Percentiles rank a stretch among this genome's conserved stretches.
phyloP scores from a whole-genome alignment of 2,797 vertebrate genomes.

The Argyrosomus regius region DNA sequence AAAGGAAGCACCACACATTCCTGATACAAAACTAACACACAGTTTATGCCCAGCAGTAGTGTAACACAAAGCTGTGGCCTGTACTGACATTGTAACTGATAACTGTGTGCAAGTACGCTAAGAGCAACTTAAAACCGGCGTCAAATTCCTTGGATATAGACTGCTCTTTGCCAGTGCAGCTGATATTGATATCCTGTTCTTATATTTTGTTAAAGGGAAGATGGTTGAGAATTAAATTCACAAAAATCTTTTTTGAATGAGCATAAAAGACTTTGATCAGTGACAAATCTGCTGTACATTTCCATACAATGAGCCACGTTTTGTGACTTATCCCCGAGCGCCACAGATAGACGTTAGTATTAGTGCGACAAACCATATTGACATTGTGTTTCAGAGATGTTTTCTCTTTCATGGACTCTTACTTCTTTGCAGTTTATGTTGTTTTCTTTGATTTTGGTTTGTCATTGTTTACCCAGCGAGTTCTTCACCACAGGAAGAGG shows the following conservation, averaged over 20 bases:
- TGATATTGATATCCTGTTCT: background rate
- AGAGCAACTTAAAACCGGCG: background rate
- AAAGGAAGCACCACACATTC: background rate
- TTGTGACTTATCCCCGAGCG: conserved; percentile 31
- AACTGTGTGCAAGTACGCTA: background rate
- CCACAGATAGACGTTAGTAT: conserved; percentile 43
- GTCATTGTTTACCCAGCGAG: conserved; percentile 40
- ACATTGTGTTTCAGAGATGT: conserved; percentile 42
- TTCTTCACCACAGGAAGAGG: conserved; percentile 14
- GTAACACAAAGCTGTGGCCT: background rate
- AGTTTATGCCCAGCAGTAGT: background rate
- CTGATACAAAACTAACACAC: conserved; percentile 1
- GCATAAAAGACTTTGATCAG: conserved; percentile 15
- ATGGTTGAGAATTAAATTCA: background rate
- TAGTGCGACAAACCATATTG: conserved; percentile 36
- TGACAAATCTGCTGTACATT: conserved; percentile 36
- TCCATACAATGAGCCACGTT: conserved; percentile 32
- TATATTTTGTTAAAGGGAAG: background rate
- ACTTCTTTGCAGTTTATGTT: conserved; percentile 22
- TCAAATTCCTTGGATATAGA: background rate
- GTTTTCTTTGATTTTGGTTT: conserved; percentile 43
- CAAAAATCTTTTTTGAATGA: background rate
- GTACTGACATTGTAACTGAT: background rate
- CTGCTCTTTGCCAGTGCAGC: background rate
- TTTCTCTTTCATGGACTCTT: conserved; percentile 22